phyloP scores from a whole-genome alignment of 2,113 vertebrate species.

The Turdus rufiventris region DNA sequence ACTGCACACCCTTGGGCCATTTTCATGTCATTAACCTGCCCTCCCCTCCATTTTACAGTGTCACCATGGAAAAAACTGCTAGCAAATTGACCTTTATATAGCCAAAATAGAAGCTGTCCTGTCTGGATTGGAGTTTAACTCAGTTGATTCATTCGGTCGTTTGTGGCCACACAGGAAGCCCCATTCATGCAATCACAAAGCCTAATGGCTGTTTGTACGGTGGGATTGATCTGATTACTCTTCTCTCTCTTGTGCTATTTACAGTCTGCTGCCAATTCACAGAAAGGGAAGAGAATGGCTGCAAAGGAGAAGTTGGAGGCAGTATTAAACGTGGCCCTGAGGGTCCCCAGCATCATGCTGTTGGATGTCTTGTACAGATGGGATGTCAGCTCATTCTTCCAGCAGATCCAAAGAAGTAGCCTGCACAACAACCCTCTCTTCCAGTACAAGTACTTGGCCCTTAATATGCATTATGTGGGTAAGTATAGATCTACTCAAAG shows the following conservation, averaged over 20 bases:
- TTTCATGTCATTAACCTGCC: neutral
- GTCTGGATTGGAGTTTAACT: neutral
- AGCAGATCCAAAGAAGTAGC: conserved; percentile 98
- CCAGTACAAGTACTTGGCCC: conserved; percentile 98
- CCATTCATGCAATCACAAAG: conserved; percentile 2
- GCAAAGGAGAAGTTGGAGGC: conserved; percentile 92
- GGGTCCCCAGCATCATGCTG: conserved; percentile 98
- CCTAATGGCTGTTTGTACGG: conserved; percentile 41
- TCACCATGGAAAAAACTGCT: neutral
- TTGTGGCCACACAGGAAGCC: conserved; percentile 23
- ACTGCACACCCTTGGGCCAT: neutral
- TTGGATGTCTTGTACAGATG: conserved; percentile 96
- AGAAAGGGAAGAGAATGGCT: conserved; percentile 80
- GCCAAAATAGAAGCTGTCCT: conserved; percentile 7
- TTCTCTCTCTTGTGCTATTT: conserved; percentile 61
- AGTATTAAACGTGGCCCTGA: conserved; percentile 94
- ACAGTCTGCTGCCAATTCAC: conserved; percentile 56
- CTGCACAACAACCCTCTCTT: conserved; percentile 95
- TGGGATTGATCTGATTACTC: conserved; percentile 60
- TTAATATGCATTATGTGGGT: conserved; percentile 99
- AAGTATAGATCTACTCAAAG: conserved; percentile 55
- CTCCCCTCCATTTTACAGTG: neutral
- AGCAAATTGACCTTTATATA: conserved; percentile 1
- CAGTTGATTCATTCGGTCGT: conserved; percentile 22
- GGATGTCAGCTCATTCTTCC: conserved; percentile 98